phyloP scores from a whole-genome alignment of 1,140 invertebrate genomes.

The Drosophila pallidifrons region DNA sequence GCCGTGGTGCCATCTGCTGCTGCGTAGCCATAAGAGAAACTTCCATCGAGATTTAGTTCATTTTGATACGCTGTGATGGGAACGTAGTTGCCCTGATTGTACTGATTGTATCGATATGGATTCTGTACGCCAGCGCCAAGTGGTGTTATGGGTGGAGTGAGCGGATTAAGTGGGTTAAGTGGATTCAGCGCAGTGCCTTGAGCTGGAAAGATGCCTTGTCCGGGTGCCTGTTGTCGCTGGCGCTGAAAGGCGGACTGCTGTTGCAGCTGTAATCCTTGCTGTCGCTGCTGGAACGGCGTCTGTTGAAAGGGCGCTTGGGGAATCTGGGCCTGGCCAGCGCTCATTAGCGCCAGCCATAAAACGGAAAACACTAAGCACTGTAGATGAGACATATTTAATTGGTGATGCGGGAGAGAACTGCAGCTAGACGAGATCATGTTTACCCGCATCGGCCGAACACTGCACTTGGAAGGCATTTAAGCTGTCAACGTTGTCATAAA shows the following conservation, averaged over 20 bases:
- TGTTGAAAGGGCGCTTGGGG: conserved; percentile 69
- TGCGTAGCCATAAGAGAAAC: conserved; percentile 86
- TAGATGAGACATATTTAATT: conserved; percentile 10
- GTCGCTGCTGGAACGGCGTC: conserved; percentile 60
- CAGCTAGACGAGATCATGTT: conserved; percentile 17
- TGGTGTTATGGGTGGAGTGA: conserved; percentile 41
- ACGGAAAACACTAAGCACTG: conserved; percentile 49
- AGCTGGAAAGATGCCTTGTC: conserved; percentile 65
- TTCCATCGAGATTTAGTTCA: conserved; percentile 87
- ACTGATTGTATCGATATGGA: conserved; percentile 69
- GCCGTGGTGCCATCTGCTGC: conserved; percentile 88
- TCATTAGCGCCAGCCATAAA: conserved; percentile 33
- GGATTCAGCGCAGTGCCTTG: conserved; percentile 62
- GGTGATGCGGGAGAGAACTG: neutral
- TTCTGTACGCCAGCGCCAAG: conserved; percentile 42
- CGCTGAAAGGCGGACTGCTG: conserved; percentile 60
- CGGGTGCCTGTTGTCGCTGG: conserved; percentile 59
- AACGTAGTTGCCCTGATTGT: conserved; percentile 75
- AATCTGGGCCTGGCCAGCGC: conserved; percentile 48
- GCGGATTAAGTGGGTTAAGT: conserved; percentile 52
- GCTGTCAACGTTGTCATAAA: conserved; percentile 66
- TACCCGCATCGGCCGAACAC: conserved; percentile 39
- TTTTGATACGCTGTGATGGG: conserved; percentile 88
- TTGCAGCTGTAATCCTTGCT: conserved; percentile 54
- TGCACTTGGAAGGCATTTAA: conserved; percentile 59